phyloP scores from a whole-genome alignment of 2,113 vertebrate genomes.

The Aepyceros melampus region DNA sequence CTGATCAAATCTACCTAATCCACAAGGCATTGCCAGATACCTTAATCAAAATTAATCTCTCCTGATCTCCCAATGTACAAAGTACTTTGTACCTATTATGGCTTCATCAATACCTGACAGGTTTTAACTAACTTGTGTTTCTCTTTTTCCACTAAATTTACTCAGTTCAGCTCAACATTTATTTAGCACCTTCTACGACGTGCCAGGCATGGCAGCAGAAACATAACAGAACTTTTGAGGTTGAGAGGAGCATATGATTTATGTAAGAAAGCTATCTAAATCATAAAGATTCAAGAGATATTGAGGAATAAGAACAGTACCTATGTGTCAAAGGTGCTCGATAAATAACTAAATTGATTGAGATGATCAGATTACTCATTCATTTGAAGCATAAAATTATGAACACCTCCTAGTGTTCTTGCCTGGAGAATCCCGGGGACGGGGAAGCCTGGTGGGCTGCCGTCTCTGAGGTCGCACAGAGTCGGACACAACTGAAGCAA shows the following conservation, averaged over 20 bases:
- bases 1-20: neutral
- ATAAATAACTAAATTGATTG: neutral
- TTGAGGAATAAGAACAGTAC: neutral
- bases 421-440: no score
- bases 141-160: constrained; percentile 29
- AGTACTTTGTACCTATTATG: neutral
- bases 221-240: neutral
- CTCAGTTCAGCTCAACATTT: neutral
- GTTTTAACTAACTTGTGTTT: neutral
- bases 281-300: neutral
- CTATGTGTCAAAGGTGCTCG: neutral
- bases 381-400: constrained; percentile 8
- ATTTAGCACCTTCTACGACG: neutral
- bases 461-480: no score
- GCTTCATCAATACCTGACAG: neutral
- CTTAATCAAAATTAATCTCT: constrained; percentile 9
- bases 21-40: neutral
- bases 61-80: neutral
- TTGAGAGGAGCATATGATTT: neutral
- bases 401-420: neutral
- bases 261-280: neutral
- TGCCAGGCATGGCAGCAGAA: neutral
- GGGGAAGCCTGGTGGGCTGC: no score
- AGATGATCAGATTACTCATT: neutral
- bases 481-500: no score